A percentile compares a stretch with the other conserved stretches of the same genome.
Evolutionary conservation across 2,888 invertebrate genomes (phyloP).

Genomic region (Resseliella maxima): DNA sequence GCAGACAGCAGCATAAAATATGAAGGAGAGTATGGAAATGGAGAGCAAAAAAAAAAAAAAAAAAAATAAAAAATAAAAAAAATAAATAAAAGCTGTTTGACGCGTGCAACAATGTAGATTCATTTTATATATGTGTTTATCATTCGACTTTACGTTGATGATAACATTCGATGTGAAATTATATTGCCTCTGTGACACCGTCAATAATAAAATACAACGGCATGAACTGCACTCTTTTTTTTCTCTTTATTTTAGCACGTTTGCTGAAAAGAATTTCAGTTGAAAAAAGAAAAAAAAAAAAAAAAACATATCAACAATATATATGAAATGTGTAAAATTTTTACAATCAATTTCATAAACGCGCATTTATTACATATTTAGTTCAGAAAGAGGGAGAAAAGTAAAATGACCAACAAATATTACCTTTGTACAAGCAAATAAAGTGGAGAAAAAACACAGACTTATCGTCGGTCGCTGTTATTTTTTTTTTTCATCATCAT

Average conservation of each 20-base stretch:
- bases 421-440: background rate
- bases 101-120: conserved; percentile 47
- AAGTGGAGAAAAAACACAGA: background rate
- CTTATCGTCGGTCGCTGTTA: background rate
- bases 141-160: background rate
- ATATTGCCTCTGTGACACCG: background rate
- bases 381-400: background rate
- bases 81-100: background rate
- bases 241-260: background rate
- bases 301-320: no score
- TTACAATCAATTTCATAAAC: conserved; percentile 47
- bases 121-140: background rate
- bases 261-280: background rate
- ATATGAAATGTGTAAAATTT: conserved; percentile 33
- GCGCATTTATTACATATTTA: conserved; percentile 27
- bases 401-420: background rate
- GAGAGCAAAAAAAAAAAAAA: background rate
- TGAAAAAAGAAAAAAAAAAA: background rate
- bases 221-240: background rate
- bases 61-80: background rate
- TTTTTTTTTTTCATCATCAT: background rate
- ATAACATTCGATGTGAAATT: conserved; percentile 10
- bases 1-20: background rate
- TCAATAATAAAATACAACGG: background rate
- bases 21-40: background rate